These are phyloP conservation scores for Caenorhabditis virilis DNA, from an alignment of 2,888 invertebrate species.

Conservation along the genomic window DNA sequence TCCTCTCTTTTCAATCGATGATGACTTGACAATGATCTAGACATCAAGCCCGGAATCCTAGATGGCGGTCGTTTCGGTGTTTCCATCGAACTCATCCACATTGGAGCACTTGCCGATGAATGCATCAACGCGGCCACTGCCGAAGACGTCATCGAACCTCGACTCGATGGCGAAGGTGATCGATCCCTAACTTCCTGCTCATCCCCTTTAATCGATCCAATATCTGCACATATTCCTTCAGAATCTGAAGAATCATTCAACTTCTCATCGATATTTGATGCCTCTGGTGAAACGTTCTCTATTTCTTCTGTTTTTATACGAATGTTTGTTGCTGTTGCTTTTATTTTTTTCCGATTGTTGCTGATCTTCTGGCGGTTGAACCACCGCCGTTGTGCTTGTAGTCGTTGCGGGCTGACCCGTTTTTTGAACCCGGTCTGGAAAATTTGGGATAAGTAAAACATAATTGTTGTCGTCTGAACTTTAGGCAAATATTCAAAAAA, in stretches of 20 bases:
- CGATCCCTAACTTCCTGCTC: not conserved
- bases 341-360: slow-evolving; percentile 16
- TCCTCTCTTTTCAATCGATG: not conserved
- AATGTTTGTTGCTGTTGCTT: not conserved
- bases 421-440: too few relatives aligned
- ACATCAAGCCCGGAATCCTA: slow-evolving; percentile 43
- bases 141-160: slow-evolving; percentile 29
- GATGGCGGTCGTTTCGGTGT: slow-evolving; percentile 19
- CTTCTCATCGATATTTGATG: slow-evolving; percentile 3
- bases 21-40: slow-evolving; percentile 23
- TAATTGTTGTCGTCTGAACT: too few relatives aligned
- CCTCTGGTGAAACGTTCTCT: not conserved
- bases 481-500: too few relatives aligned
- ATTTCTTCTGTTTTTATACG: not conserved
- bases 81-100: slow-evolving; percentile 7
- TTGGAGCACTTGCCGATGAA: too few relatives aligned
- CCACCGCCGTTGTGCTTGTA: slow-evolving; percentile 6
- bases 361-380: slow-evolving; percentile 1
- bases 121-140: too few relatives aligned
- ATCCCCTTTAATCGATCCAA: not conserved
- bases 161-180: slow-evolving; percentile 8
- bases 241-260: slow-evolving; percentile 25
- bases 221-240: slow-evolving; percentile 44
- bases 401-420: slow-evolving; percentile 67
- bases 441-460: too few relatives aligned